Evolutionary conservation across 2,888 invertebrate species (phyloP), one percentile per base, ranked within the genome.

Genomic region (Drosophila tanythrix): DNA sequence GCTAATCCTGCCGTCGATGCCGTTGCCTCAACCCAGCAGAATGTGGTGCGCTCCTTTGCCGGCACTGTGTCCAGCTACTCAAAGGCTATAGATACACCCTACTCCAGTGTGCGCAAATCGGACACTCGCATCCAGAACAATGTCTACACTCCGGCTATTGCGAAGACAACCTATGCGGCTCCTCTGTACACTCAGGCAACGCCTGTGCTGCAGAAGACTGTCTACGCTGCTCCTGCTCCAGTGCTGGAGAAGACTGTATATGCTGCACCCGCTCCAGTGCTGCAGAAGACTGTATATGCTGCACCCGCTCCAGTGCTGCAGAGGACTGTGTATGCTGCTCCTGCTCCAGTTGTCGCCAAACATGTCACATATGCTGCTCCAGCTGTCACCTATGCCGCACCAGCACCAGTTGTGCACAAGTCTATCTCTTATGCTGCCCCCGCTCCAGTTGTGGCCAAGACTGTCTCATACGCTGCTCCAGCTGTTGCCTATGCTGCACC

Each of bases 61-160:
- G 92, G 92, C 72, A 94, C 94, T 82, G 94, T 95, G 5, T 95
- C 95, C 62, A 93, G 93, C 90, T 94, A 94, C 93, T 94, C 94
- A 83, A 95, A 95, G 92, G 94, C 94, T 27, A 94, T 94, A n/a
- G 94, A 95, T 83, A 94, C 94, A 60, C 94, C 95, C 60, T 95
- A 94, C 93, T 94, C 95, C 79, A 95, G 94, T 89, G 95, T 95
- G n/a, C 94, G 94, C 85, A 95, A 95, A 93, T 74, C 86, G n/a
- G 92, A 95, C 88, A 94, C 94, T 58, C 94, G 95, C 78, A 92
- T 94, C 91, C 94, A 94, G 92, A 95, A 95, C 85, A 95, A 95
- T 84, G 94, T 94, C 31, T 94, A 94, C 73, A 93, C 92, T 78
- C 94, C 94, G 84, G 79, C 90, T 0, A 76, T 84, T 35, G 91